Percentiles rank a stretch among this genome's conserved stretches.
Evolutionary conservation across 1,140 invertebrate species (phyloP).

Genomic region (Rhopalosiphum maidis): DNA sequence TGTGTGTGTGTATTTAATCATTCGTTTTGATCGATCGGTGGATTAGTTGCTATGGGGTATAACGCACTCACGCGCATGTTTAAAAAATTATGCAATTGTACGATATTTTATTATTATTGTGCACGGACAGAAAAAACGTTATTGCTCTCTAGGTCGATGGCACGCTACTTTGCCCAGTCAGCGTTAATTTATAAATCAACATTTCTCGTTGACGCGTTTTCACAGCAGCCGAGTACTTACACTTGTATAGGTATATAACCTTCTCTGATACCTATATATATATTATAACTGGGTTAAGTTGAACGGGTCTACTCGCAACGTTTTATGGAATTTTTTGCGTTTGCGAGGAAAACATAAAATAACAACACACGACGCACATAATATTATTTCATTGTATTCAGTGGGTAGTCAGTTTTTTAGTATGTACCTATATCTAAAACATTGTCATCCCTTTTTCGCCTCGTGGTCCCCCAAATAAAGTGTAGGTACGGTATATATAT

Average conservation of each 20-base stretch:
- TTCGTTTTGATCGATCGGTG: neutral
- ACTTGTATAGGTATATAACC: neutral
- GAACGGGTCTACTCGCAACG: slow-evolving; percentile 33
- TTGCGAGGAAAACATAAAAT: slow-evolving; percentile 9
- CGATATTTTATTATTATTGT: neutral
- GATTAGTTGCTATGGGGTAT: neutral
- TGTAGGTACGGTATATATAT: neutral
- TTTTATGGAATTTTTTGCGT: slow-evolving; percentile 11
- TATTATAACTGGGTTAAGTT: slow-evolving; percentile 56
- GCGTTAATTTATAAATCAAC: slow-evolving; percentile 39
- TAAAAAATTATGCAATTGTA: neutral
- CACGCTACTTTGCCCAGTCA: neutral
- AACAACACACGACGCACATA: neutral
- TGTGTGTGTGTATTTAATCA: neutral
- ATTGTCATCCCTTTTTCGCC: neutral
- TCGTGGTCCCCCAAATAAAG: neutral
- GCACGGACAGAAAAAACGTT: neutral
- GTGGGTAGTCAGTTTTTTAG: neutral
- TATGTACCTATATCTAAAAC: neutral
- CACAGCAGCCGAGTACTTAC: neutral
- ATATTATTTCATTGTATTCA: neutral
- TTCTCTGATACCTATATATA: slow-evolving; percentile 19
- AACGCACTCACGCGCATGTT: neutral
- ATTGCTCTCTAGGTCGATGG: slow-evolving; percentile 50
- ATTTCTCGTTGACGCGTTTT: slow-evolving; percentile 25